phyloP scores from a whole-genome alignment of 1,140 invertebrate genomes.

The Agrilus planipennis region DNA sequence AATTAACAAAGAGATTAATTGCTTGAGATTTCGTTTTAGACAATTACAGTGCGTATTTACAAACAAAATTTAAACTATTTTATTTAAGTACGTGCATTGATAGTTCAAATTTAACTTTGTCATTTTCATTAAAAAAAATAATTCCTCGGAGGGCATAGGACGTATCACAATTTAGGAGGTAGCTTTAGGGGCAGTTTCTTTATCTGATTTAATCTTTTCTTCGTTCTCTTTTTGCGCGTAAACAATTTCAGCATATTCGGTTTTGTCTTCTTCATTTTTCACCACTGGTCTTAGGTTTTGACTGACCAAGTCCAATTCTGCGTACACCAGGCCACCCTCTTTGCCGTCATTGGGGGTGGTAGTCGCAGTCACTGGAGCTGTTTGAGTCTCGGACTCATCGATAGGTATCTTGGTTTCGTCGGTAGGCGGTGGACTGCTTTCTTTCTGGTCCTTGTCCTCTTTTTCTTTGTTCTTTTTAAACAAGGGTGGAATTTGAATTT shows the following conservation, averaged over 20 bases:
- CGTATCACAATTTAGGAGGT: too few species aligned
- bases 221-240: slow-evolving; percentile 31
- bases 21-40: too few species aligned
- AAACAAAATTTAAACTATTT: too few species aligned
- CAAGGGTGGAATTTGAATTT: slow-evolving; percentile 19
- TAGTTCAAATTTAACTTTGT: too few species aligned
- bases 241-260: slow-evolving; percentile 51
- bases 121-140: too few species aligned
- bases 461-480: slow-evolving; percentile 29
- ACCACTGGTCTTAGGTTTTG: slow-evolving; percentile 30
- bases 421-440: slow-evolving; percentile 16
- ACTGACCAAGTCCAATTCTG: slow-evolving; percentile 42
- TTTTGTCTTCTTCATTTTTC: slow-evolving; percentile 39
- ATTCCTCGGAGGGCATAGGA: too few species aligned
- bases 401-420: slow-evolving; percentile 16
- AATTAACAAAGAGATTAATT: too few species aligned
- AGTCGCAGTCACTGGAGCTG: slow-evolving; percentile 12
- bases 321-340: slow-evolving; percentile 46
- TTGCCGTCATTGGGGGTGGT: slow-evolving; percentile 20
- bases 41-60: too few species aligned
- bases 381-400: slow-evolving; percentile 22
- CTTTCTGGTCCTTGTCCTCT: slow-evolving; percentile 13
- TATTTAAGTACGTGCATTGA: too few species aligned
- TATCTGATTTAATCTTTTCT: too few species aligned
- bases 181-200: too few species aligned